Evolutionary conservation across 2,113 vertebrate species (phyloP), one percentile per base, ranked within the genome.

Genomic region (Sylvia atricapilla): DNA sequence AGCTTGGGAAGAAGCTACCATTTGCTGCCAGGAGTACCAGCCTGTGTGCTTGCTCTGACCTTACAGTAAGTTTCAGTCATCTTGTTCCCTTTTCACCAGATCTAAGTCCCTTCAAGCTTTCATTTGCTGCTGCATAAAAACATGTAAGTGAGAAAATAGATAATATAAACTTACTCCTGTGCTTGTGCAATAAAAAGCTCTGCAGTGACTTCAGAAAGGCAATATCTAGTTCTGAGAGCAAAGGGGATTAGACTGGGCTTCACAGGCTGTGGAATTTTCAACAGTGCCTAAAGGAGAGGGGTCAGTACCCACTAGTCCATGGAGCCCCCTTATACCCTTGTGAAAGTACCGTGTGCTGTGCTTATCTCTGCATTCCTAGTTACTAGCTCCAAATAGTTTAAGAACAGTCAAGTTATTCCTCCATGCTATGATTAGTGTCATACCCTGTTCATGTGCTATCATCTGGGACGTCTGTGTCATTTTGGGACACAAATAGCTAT

Each of bases 301-400:
- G 11, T 41, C 1, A 2, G 17, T 25, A 52, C 10, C 4, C 69
- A 28, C 5, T 15, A 25, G 59, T 27, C 70, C 25, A 1, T 18
- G 35, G 47, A 87, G 44, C 30, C 81, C 27, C 59, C 27, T 50
- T n/a, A 87, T 15, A 78, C 30, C 5, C 46, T 55, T 68, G 25
- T 64, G 62, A 68, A 96, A 84, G 37, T 11, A 64, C 35, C 1
- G 0, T 19, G 28, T 75, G 60, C 68, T 92, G 19, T 49, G 39
- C 47, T 94, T 94, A 63, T 92, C 86, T 93, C 46, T 83, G 15
- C 49, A 21, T 96, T 81, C 86, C 76, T 72, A 10, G 47, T 78
- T 74, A 49, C 52, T 56, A 56, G 33, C 49, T 88, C 39, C 2
- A 3, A 30, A 49, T 67, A 24, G 35, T 84, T 93, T 60, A 89